These are phyloP conservation scores for Diarsia brunnea DNA, from an alignment of 2,888 invertebrate species.

Conservation along the genomic window DNA sequence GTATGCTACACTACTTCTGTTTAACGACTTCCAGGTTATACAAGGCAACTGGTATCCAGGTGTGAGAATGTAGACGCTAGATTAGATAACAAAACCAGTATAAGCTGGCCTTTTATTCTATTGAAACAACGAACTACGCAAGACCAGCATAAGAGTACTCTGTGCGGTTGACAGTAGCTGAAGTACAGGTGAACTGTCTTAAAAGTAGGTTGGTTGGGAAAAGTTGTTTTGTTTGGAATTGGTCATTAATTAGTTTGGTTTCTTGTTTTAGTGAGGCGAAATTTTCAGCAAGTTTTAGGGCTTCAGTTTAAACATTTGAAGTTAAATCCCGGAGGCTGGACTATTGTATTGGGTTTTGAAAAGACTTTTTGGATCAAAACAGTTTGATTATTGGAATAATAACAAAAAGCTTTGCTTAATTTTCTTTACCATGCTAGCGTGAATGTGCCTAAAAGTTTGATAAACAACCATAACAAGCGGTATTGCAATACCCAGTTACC, in stretches of 20 bases:
- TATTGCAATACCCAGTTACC: not conserved
- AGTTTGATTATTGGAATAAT: not conserved
- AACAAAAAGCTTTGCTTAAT: not conserved
- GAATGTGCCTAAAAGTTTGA: not conserved
- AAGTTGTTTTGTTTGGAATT: constrained; percentile 4
- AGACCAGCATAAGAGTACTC: not conserved
- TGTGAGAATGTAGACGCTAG: not conserved
- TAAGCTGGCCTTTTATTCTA: not conserved
- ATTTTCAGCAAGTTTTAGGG: not conserved
- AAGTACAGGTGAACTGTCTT: not conserved
- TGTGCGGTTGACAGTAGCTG: not conserved
- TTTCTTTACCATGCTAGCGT: not conserved
- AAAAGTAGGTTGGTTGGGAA: constrained; percentile 12
- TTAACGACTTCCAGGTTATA: not conserved
- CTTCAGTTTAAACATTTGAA: not conserved
- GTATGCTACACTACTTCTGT: no score
- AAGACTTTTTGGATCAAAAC: not conserved
- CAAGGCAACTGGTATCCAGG: not conserved
- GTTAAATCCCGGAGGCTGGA: not conserved
- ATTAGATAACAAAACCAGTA: not conserved
- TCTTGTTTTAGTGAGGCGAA: constrained; percentile 7
- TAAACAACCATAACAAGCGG: not conserved
- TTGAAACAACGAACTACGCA: not conserved
- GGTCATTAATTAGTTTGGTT: constrained; percentile 14
- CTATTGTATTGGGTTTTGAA: not conserved